Evolutionary conservation across 2,888 invertebrate species (phyloP).

Genomic region (Platycheirus albimanus): DNA sequence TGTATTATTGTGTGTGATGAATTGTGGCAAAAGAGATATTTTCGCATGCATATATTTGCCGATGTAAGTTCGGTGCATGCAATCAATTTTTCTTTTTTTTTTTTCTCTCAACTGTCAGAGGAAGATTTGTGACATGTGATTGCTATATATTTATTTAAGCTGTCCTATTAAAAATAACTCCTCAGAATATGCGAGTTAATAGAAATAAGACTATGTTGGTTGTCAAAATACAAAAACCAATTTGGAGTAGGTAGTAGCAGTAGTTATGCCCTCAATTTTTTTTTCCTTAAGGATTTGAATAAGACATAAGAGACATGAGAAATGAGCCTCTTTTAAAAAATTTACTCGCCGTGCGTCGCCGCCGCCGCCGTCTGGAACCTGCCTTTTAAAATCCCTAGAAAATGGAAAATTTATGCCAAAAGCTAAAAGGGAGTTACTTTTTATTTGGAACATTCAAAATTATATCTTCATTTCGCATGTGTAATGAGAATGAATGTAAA

Average conservation of each 20-base stretch:
- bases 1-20: constrained; percentile 38
- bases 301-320: background rate
- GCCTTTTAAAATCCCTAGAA: background rate
- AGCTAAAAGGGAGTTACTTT: background rate
- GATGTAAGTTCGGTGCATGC: constrained; percentile 22
- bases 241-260: background rate
- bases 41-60: background rate
- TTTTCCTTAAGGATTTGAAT: background rate
- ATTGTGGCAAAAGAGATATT: constrained; percentile 32
- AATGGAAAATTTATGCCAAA: constrained; percentile 3
- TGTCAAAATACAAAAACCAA: constrained; percentile 23
- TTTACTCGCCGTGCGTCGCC: background rate
- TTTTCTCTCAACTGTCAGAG: constrained; percentile 32
- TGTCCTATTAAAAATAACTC: constrained; percentile 8
- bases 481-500: constrained; percentile 4
- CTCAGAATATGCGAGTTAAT: background rate
- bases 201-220: background rate
- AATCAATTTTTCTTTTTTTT: constrained; percentile 15
- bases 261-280: background rate
- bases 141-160: constrained; percentile 36
- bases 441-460: constrained; percentile 4
- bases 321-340: background rate
- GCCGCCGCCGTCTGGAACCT: too few relatives aligned
- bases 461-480: constrained; percentile 21
- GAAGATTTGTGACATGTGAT: constrained; percentile 35